These are phyloP conservation scores for Malurus leucopterus DNA, from an alignment of 2,797 vertebrate species.

Conservation along the genomic window DNA sequence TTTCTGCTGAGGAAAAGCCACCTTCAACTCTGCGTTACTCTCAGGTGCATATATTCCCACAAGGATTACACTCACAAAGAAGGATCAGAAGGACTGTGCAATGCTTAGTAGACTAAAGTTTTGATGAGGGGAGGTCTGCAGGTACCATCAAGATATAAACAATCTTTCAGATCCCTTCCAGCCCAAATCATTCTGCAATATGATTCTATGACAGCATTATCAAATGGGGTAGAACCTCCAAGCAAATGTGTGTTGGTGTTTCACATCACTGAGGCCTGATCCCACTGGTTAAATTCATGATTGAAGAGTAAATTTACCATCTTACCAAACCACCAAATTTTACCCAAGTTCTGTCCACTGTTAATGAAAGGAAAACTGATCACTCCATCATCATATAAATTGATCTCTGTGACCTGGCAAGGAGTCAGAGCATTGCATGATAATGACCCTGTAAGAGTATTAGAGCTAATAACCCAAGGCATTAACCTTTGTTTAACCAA, in stretches of 20 bases:
- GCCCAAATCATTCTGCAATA: not conserved
- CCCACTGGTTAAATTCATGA: not conserved
- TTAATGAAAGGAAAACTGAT: conserved; percentile 23
- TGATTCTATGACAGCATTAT: not conserved
- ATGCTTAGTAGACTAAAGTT: not conserved
- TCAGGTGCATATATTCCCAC: not conserved
- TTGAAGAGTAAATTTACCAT: not conserved
- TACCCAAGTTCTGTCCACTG: not conserved
- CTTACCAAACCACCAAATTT: not conserved
- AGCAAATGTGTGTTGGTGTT: not conserved
- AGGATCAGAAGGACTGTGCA: fast-evolving
- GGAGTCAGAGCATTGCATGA: not conserved
- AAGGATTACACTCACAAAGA: not conserved
- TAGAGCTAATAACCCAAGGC: not conserved
- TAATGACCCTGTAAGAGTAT: not conserved
- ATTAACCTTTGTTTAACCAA: conserved; percentile 32
- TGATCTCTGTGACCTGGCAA: not conserved
- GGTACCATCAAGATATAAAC: not conserved
- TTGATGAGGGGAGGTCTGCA: not conserved
- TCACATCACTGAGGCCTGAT: not conserved
- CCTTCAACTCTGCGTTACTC: not conserved
- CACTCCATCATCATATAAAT: conserved; percentile 9
- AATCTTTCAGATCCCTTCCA: not conserved
- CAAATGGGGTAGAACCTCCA: not conserved
- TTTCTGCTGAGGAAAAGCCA: not conserved